Percentiles rank a stretch among this genome's conserved stretches.
Conservation (phyloP, 2,888 invertebrate species). For the Drosophila yooni region DNA sequence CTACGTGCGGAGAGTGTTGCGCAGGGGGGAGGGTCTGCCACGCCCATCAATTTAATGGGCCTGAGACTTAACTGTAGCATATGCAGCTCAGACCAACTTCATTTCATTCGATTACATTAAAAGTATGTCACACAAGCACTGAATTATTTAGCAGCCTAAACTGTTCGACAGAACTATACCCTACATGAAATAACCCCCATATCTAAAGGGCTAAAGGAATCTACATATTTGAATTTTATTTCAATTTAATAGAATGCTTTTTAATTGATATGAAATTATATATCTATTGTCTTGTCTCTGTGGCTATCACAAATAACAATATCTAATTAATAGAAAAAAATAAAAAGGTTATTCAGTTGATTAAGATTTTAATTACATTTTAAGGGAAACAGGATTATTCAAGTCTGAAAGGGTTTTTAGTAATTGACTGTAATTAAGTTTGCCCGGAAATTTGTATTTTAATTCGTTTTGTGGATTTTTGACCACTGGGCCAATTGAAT, state of each 20-base stretch:
- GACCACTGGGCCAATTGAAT: neutral
- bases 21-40: conserved; percentile 1
- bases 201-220: neutral
- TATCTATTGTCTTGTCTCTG: neutral
- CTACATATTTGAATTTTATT: neutral
- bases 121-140: conserved; percentile 38
- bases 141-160: conserved; percentile 8
- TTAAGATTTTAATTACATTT: neutral
- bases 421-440: neutral
- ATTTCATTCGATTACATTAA: conserved; percentile 40
- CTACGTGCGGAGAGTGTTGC: neutral
- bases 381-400: neutral
- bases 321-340: conserved; percentile 17
- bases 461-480: neutral
- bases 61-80: conserved; percentile 13
- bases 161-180: neutral
- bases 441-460: neutral
- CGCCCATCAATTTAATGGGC: conserved; percentile 39
- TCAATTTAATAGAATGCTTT: conserved; percentile 11
- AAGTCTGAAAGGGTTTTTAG: neutral
- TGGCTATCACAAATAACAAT: neutral
- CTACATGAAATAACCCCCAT: neutral
- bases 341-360: neutral
- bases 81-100: conserved; percentile 25
- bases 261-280: conserved; percentile 13